Conservation (phyloP, 2,113 vertebrate species). For the Geothlypis trichas region DNA sequence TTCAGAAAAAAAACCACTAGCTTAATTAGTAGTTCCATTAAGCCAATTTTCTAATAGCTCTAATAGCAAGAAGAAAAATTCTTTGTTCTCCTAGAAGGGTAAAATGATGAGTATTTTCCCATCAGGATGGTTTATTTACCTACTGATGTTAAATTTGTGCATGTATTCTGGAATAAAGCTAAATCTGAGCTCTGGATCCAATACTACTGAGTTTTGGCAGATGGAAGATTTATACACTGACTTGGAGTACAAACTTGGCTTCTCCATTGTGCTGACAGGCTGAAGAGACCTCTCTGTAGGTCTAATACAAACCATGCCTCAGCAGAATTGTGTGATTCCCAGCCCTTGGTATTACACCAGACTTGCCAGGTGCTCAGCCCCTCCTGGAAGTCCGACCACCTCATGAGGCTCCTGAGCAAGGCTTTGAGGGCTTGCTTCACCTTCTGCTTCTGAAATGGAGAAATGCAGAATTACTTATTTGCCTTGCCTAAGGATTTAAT, state of each 20-base stretch:
- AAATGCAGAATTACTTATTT: background rate
- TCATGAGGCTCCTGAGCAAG: background rate
- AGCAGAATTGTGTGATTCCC: background rate
- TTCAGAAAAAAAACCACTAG: background rate
- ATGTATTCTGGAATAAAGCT: background rate
- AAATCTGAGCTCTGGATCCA: background rate
- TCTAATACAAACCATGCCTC: background rate
- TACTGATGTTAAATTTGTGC: background rate
- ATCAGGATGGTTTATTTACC: slow-evolving; percentile 8
- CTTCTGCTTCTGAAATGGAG: background rate
- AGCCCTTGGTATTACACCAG: background rate
- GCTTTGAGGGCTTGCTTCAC: background rate
- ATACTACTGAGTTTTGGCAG: background rate
- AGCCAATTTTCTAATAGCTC: slow-evolving; percentile 29
- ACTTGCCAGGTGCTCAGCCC: background rate
- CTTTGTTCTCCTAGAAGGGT: background rate
- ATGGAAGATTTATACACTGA: background rate
- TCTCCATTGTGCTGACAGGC: background rate
- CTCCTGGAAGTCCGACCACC: background rate
- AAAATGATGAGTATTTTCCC: slow-evolving; percentile 4
- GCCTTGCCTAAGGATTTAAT: background rate
- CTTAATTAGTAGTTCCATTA: slow-evolving; percentile 39
- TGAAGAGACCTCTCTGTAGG: background rate
- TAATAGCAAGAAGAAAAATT: background rate
- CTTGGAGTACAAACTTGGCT: background rate